A percentile compares a stretch with the other conserved stretches of the same genome.
Conservation (phyloP, 2,113 vertebrate genomes). For the Grammomys dolichurus region DNA sequence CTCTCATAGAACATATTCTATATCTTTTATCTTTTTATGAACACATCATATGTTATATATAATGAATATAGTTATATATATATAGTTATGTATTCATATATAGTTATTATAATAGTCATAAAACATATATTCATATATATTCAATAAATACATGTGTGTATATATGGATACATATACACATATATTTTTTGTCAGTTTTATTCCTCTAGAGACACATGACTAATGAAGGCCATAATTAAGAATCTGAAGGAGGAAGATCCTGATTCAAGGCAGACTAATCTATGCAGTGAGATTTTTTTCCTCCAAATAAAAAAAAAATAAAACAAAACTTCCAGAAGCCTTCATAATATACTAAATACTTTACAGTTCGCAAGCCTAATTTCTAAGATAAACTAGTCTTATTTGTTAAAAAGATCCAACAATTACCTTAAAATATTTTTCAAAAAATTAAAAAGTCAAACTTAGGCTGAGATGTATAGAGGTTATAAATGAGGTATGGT, state of each 20-base stretch:
- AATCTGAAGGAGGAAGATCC: not conserved
- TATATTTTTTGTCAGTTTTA: not conserved
- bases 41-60: not conserved
- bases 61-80: not conserved
- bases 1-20: too few relatives aligned
- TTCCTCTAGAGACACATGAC: not conserved
- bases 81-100: not conserved
- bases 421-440: slow-evolving; percentile 19
- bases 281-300: not conserved
- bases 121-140: not conserved
- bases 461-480: not conserved
- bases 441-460: slow-evolving; percentile 23
- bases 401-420: not conserved
- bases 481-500: slow-evolving; percentile 26
- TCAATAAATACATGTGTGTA: not conserved
- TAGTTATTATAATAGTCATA: not conserved
- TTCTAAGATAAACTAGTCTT: not conserved
- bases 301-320: not conserved
- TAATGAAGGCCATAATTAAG: not conserved
- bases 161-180: not conserved
- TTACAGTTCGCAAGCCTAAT: not conserved
- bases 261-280: not conserved
- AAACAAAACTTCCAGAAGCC: not conserved
- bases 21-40: too few relatives aligned
- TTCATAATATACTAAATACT: not conserved